Conservation (phyloP, 2,797 vertebrate species). For the Oreochromis grahami region DNA sequence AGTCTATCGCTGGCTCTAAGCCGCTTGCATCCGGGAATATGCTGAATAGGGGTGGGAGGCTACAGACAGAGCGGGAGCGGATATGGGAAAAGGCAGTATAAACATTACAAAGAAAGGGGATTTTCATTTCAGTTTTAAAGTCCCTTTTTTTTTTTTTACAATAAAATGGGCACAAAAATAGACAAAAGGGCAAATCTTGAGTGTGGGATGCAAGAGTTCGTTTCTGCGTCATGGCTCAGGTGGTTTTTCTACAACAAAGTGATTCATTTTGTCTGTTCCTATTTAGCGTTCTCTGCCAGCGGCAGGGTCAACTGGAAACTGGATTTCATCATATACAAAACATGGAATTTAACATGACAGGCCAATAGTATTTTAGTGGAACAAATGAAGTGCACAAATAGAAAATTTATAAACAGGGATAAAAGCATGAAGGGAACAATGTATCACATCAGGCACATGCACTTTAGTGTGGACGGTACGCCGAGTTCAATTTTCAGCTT, state of each 20-base stretch:
- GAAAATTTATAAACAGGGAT: slow-evolving; percentile 5
- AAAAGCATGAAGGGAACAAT: neutral
- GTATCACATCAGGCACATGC: neutral
- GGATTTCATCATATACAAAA: slow-evolving; percentile 3
- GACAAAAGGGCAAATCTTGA: slow-evolving; percentile 9
- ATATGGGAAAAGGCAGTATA: slow-evolving; percentile 72
- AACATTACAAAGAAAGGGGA: slow-evolving; percentile 64
- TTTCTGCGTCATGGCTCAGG: slow-evolving; percentile 1
- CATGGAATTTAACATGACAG: slow-evolving; percentile 12
- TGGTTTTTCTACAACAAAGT: slow-evolving; percentile 28
- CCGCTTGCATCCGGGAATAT: slow-evolving; percentile 64
- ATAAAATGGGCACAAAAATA: slow-evolving; percentile 19
- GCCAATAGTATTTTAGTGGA: neutral
- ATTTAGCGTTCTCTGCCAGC: neutral
- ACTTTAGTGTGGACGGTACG: neutral
- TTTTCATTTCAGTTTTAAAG: slow-evolving; percentile 55
- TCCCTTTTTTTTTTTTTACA: neutral
- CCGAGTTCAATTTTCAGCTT: neutral
- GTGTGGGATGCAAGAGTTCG: slow-evolving; percentile 5
- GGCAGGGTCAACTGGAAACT: slow-evolving; percentile 14
- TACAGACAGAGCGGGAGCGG: slow-evolving; percentile 51
- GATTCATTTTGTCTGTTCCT: slow-evolving; percentile 10
- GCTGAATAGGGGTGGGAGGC: slow-evolving; percentile 59
- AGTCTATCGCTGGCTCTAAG: slow-evolving; percentile 61
- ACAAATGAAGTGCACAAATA: slow-evolving; percentile 11